Base-by-base conservation (phyloP, 2,113 vertebrate species). In the Leptocoma aspasia region DNA sequence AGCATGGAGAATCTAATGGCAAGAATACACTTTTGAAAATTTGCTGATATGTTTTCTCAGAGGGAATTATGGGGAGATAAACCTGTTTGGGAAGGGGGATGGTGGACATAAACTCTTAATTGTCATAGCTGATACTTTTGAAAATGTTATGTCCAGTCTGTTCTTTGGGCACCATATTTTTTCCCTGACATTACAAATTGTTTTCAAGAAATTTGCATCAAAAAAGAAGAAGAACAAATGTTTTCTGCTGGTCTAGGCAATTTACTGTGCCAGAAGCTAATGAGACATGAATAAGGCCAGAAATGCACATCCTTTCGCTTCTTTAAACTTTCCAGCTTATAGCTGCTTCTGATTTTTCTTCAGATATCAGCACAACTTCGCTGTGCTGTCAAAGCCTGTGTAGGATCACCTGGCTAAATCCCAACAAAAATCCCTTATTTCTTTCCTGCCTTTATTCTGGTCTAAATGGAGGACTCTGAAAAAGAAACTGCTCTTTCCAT, bases 201-300 rank as follows among this genome's bases (percentile, higher is more conserved):
- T 81, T 70, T 47, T 2, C 3, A 15, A 26, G 4, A 87, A 65
- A 94, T 77, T 88, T 92, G 26, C 93, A 92, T 93, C 83, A 82
- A 82, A 88, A 94, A 95, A 79, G 70, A 45, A 42, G 64, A 89
- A 83, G 79, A 73, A 64, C 31, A 83, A 73, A 14, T 82, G 31
- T n/a, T 92, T 90, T 82, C 56, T 93, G 94, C 90, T 96, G 42
- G 86, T 72, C 81, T 95, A 82, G 77, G 76, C 91, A 92, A 93
- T 79, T 93, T 88, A 39, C 59, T 49, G 9, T 93, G 85, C 91
- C 80, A 94, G 94, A 90, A 96, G 94, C 87, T 96, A 94, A 93
- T 90, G 83, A 95, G 83, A 94, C 81, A 91, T 96, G 82, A 95
- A 96, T 92, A 81, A 92, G 64, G 24, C 60, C 81, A 91, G 71